Evolutionary conservation across 2,797 vertebrate species (phyloP).

Genomic region (Denticeps clupeoides): DNA sequence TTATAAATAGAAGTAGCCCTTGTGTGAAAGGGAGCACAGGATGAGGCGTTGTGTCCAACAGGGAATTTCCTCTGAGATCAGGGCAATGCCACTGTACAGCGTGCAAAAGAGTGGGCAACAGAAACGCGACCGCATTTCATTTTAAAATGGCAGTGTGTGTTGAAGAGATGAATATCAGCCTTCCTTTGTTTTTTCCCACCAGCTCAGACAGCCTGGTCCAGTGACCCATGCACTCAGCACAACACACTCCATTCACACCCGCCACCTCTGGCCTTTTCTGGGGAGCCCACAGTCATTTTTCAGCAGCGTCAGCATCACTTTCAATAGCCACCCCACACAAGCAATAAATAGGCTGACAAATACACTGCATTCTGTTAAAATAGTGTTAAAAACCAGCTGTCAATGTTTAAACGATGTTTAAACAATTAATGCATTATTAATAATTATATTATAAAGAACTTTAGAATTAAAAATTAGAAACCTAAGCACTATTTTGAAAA

Average conservation of each 20-base stretch:
- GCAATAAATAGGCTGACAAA: background rate
- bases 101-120: background rate
- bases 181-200: background rate
- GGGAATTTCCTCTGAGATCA: background rate
- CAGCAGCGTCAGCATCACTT: background rate
- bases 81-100: background rate
- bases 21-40: no score
- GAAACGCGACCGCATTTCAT: background rate
- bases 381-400: no score
- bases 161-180: background rate
- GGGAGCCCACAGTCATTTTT: background rate
- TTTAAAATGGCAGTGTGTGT: background rate
- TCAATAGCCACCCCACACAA: background rate
- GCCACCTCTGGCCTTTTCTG: background rate
- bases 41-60: no score
- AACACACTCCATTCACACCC: background rate
- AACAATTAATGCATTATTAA: no score
- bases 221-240: background rate
- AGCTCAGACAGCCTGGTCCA: background rate
- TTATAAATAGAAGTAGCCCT: no score
- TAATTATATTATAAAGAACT: no score
- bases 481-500: no score
- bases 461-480: no score
- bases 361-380: background rate
- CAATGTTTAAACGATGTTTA: no score